A percentile compares a stretch with the other conserved stretches of the same genome.
Evolutionary conservation across 2,797 vertebrate species (phyloP).

Genomic region (Lemur catta): DNA sequence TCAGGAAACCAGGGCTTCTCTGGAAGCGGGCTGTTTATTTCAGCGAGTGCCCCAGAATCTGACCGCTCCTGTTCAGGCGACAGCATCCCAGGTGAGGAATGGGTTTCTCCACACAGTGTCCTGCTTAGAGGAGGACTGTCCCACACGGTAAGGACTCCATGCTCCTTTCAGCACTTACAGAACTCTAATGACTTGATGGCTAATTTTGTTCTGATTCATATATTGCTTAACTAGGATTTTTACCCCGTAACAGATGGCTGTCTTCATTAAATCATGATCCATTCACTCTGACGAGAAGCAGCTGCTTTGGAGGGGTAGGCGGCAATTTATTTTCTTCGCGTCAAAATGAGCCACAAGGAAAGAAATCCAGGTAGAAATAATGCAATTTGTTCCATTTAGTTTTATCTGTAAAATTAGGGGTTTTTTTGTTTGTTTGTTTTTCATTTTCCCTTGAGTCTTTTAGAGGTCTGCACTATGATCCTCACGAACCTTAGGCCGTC

Average conservation of each 20-base stretch:
- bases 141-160: background rate
- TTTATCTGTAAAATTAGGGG: conserved; percentile 63
- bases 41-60: background rate
- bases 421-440: background rate
- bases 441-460: background rate
- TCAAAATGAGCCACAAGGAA: conserved; percentile 71
- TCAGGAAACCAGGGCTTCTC: background rate
- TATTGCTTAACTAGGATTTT: conserved; percentile 82
- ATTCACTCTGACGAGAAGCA: conserved; percentile 78
- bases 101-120: background rate
- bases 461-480: background rate
- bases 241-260: conserved; percentile 80
- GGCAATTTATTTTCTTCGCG: conserved; percentile 76
- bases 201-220: conserved; percentile 81
- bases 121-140: background rate
- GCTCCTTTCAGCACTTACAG: conserved; percentile 53
- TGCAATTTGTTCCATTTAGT: conserved; percentile 44
- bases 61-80: background rate
- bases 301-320: conserved; percentile 56
- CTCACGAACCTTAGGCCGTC: background rate
- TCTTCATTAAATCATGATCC: conserved; percentile 82
- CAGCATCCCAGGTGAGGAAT: conserved; percentile 2
- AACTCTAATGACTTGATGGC: conserved; percentile 77
- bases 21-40: conserved; percentile 9
- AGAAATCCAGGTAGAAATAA: conserved; percentile 63